Percentiles rank a stretch among this genome's conserved stretches.
These are phyloP conservation scores for Nautilus pompilius DNA, from an alignment of 1,140 invertebrate genomes.

Conservation along the genomic window DNA sequence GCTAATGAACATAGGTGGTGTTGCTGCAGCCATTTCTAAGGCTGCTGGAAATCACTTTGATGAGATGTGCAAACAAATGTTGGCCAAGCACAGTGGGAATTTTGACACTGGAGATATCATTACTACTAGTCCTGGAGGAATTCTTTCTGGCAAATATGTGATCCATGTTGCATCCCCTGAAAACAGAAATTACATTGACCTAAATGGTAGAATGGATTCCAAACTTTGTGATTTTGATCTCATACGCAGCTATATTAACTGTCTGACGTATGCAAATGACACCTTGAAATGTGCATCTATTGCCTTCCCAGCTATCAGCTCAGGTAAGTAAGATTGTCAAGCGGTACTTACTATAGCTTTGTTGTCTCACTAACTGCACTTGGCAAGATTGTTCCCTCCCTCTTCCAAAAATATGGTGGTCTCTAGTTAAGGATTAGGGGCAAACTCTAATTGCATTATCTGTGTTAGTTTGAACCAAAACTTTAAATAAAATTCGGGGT, in stretches of 20 bases:
- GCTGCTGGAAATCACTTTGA: conserved; percentile 25
- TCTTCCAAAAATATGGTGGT: too few relatives aligned
- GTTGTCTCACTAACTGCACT: too few relatives aligned
- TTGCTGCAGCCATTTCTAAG: conserved; percentile 26
- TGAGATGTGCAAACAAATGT: conserved; percentile 20
- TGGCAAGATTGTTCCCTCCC: too few relatives aligned
- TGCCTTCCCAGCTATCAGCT: conserved; percentile 36
- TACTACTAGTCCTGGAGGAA: conserved; percentile 23
- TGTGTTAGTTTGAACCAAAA: too few relatives aligned
- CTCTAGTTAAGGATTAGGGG: too few relatives aligned
- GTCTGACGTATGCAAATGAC: conserved; percentile 29
- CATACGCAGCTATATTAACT: conserved; percentile 27
- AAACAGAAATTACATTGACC: conserved; percentile 10
- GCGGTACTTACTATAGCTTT: too few relatives aligned
- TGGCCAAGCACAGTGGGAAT: conserved; percentile 13
- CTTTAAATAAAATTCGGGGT: too few relatives aligned
- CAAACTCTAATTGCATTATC: too few relatives aligned
- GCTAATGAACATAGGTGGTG: conserved; percentile 22
- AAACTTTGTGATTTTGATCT: conserved; percentile 21
- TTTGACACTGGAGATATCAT: conserved; percentile 22
- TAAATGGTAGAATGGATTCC: neutral
- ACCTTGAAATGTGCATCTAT: conserved; percentile 23
- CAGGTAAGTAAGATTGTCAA: conserved; percentile 15
- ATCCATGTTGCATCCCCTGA: conserved; percentile 31
- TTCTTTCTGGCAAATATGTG: conserved; percentile 16